Percentiles rank a stretch among this genome's conserved stretches.
Conservation (phyloP, 37 sponge, comb jelly and placozoan genomes). For the Amphimedon queenslandica region DNA sequence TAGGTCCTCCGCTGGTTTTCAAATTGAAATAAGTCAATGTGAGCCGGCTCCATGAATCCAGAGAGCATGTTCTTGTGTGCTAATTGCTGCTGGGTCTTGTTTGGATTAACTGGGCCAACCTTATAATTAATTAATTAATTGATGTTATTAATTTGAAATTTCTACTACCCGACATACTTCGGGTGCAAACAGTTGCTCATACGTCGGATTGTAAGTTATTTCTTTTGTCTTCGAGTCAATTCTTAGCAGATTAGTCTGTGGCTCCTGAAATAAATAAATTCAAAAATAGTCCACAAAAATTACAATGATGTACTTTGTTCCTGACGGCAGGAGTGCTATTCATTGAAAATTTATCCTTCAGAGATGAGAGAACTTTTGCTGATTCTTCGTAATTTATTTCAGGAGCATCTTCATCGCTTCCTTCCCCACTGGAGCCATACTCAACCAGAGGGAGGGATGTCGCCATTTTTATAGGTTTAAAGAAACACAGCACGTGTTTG, state of each 20-base stretch:
- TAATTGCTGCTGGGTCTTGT: slow-evolving; percentile 73
- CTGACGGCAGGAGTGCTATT: slow-evolving; percentile 54
- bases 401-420: slow-evolving; percentile 31
- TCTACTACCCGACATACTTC: slow-evolving; percentile 38
- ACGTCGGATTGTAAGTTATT: slow-evolving; percentile 82
- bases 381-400: slow-evolving; percentile 32
- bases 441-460: too few species aligned
- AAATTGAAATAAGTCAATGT: slow-evolving; percentile 89
- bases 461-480: slow-evolving; percentile 20
- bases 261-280: slow-evolving; percentile 40
- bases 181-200: slow-evolving; percentile 87
- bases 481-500: not conserved
- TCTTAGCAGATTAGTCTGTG: slow-evolving; percentile 8
- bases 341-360: slow-evolving; percentile 34
- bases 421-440: slow-evolving; percentile 44
- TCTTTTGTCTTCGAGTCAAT: slow-evolving; percentile 73
- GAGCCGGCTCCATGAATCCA: slow-evolving; percentile 82
- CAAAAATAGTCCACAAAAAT: not conserved
- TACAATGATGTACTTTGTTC: slow-evolving; percentile 12
- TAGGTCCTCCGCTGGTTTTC: slow-evolving; percentile 95
- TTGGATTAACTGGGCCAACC: slow-evolving; percentile 92
- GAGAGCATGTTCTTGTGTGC: slow-evolving; percentile 88
- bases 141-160: not conserved
- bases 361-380: slow-evolving; percentile 17
- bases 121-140: slow-evolving; percentile 7